Evolutionary conservation across 2,113 vertebrate genomes (phyloP), one percentile per base, ranked within the genome.

Genomic region (Lipophrys pholis): DNA sequence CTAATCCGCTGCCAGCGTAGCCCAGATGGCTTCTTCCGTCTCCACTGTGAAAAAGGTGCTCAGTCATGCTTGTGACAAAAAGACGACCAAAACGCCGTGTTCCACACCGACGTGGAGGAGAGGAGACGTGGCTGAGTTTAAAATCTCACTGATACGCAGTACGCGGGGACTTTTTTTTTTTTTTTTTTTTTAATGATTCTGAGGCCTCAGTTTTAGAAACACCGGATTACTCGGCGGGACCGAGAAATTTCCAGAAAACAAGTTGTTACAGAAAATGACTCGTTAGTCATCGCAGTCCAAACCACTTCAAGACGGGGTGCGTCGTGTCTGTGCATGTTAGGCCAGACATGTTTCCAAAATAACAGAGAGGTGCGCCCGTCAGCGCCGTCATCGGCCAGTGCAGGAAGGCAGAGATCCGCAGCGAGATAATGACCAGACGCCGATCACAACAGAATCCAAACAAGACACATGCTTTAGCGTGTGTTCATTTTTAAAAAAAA

Each of bases 311-410:
- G 41, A 48, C 8, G 41, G 35, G 51, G 8, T 15, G 8, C 50
- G 66, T 81, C 75, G 71, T 56, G 41, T 5, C 5, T 67, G 38
- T 66, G 60, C 16, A 66, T 36, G 54, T 15, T 16, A 5, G 60
- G 42, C 41, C 45, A 55, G 61, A 73, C 61, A 69, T 55, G 59
- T 59, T 72, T 68, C 50, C 66, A 83, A 65, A 78, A 71, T 75
- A 79, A 55, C 51, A 43, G 2, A 12, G 61, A 66, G 53, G 55
- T 69, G 54, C 62, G 50, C n/a, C n/a, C n/a, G n/a, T n/a, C n/a
- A n/a, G n/a, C n/a, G n/a, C n/a, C 8, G 60, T 69, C 35, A 21
- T 42, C 53, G 58, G 48, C 45, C 41, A 7, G 65, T 12, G 71
- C 7, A 43, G 52, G 64, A 53, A 70, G 54, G 36, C 15, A 43